phyloP scores from a whole-genome alignment of 2,797 vertebrate species.

The Octomys mimax region DNA sequence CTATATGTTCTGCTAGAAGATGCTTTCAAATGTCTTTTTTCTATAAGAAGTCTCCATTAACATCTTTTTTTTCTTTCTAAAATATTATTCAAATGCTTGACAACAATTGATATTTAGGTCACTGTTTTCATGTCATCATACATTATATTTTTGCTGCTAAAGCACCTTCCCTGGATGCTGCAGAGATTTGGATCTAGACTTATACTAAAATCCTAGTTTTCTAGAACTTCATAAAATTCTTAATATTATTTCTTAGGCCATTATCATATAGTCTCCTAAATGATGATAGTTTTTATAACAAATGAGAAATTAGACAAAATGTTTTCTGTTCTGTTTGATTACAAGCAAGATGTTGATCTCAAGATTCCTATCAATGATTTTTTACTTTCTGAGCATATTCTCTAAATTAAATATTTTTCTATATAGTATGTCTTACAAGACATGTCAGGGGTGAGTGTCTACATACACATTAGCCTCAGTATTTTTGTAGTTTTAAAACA shows the following conservation, averaged over 20 bases:
- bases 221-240: neutral
- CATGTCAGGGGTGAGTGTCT: neutral
- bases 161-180: neutral
- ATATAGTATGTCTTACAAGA: neutral
- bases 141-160: neutral
- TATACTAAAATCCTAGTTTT: neutral
- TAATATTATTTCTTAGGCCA: neutral
- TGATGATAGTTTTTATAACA: neutral
- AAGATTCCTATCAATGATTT: neutral
- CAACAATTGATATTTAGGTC: neutral
- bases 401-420: slow-evolving; percentile 23
- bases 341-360: neutral
- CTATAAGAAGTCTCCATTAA: neutral
- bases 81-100: neutral
- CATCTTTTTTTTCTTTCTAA: neutral
- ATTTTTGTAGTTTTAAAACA: slow-evolving; percentile 36
- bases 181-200: neutral
- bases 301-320: neutral
- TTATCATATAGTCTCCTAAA: slow-evolving; percentile 17
- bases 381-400: slow-evolving; percentile 3
- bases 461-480: neutral
- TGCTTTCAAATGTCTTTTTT: neutral
- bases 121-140: neutral
- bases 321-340: neutral
- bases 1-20: neutral